Evolutionary conservation across 2,888 invertebrate genomes (phyloP), one percentile per base, ranked within the genome.

Genomic region (Alloscopus bannaensis): DNA sequence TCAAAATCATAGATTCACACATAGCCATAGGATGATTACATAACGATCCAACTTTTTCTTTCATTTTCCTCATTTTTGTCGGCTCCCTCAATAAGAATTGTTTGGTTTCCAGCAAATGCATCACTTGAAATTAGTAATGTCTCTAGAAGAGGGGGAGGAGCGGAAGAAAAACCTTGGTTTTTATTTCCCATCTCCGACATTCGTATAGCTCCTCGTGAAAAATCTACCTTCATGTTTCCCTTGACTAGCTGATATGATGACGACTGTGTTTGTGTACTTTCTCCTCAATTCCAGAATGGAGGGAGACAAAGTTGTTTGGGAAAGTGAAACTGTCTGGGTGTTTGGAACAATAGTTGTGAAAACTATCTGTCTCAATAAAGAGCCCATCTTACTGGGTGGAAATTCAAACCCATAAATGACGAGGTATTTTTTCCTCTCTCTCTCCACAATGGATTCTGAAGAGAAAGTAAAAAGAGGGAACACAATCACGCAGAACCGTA

Each of bases 321-420:
- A 68, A 59, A 80, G 11, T n/a, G 8, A 47, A 52, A 20, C 45
- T 65, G 68, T 62, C 29, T 60, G 24, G 40, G 45, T 45, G 62
- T 62, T 57, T 70, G 78, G 70, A 81, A 83, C 83, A 83, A 83
- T 83, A 81, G 81, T 83, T 81, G 76, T 76, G 72, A 78, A 77
- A 84, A 84, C 84, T 82, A 82, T 84, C 81, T 84, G 81, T 82
- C 84, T 84, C 84, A 82, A 84, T 84, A 82, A 82, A 80, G 72
- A 64, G 80, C 73, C 73, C 79, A 79, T 79, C 79, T n/a, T 80
- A 80, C 72, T 73, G 59, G n/a, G 52, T 62, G 29, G 66, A 80
- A 77, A 83, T 81, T 71, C 72, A 75, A 81, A 78, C 70, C 83
- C 80, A 83, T 81, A 81, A 82, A 83, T 79, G 83, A 83, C 64